These are phyloP conservation scores for Mus musculus DNA, from an alignment of 2,113 vertebrate genomes.

Conservation along the genomic window GRCm39 chr5:106584501-106585000, in stretches of 20 bases:
- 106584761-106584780: neutral
- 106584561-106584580: neutral
- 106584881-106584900: neutral
- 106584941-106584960: neutral
- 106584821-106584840: neutral
- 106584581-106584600: too few relatives aligned
- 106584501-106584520: too few relatives aligned
- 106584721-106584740: too few relatives aligned
- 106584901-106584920: too few relatives aligned
- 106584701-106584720: neutral
- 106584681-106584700: neutral
- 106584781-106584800: neutral
- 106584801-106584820: too few relatives aligned
- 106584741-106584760: neutral
- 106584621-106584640: neutral
- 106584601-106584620: neutral
- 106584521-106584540: neutral
- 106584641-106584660: neutral
- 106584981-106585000: slow-evolving; percentile 7
- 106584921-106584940: neutral
- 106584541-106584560: neutral
- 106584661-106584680: neutral
- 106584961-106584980: neutral
- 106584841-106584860: neutral
- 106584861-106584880: neutral